Conservation (phyloP, 2,113 vertebrate genomes). For the Larimichthys polyactis region DNA sequence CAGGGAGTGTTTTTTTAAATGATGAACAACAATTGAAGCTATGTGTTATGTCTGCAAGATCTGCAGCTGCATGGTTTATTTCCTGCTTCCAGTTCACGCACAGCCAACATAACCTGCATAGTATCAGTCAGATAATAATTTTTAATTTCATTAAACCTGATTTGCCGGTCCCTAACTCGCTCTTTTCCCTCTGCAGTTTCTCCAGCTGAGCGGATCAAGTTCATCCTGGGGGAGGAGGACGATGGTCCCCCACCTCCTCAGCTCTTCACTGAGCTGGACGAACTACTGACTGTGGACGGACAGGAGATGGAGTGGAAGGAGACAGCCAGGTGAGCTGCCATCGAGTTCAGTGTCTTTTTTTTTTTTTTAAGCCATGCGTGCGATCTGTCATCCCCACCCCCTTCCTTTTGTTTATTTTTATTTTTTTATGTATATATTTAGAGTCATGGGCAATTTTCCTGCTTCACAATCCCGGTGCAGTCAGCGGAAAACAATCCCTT, state of each 20-base stretch:
- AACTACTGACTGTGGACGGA: conserved; percentile 92
- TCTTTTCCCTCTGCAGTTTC: conserved; percentile 85
- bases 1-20: background rate
- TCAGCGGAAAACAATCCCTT: conserved; percentile 50
- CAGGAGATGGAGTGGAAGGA: conserved; percentile 99
- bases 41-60: background rate
- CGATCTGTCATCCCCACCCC: background rate
- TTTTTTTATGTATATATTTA: background rate
- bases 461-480: conserved; percentile 15
- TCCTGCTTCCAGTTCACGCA: too few relatives aligned
- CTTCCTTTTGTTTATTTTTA: too few relatives aligned
- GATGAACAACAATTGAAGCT: background rate
- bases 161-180: background rate
- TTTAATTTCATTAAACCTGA: too few relatives aligned
- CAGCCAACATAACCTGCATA: background rate
- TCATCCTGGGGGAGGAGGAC: conserved; percentile 97
- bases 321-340: conserved; percentile 92
- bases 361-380: background rate
- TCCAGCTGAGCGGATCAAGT: conserved; percentile 95
- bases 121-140: background rate
- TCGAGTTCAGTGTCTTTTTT: background rate
- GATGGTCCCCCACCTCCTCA: conserved; percentile 94
- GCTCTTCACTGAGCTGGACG: conserved; percentile 98
- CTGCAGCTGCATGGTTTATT: background rate
- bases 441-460: conserved; percentile 19